A percentile compares a stretch with the other conserved stretches of the same genome.
These are phyloP conservation scores for Turdus rufiventris DNA, from an alignment of 2,113 vertebrate species.

Conservation along the genomic window DNA sequence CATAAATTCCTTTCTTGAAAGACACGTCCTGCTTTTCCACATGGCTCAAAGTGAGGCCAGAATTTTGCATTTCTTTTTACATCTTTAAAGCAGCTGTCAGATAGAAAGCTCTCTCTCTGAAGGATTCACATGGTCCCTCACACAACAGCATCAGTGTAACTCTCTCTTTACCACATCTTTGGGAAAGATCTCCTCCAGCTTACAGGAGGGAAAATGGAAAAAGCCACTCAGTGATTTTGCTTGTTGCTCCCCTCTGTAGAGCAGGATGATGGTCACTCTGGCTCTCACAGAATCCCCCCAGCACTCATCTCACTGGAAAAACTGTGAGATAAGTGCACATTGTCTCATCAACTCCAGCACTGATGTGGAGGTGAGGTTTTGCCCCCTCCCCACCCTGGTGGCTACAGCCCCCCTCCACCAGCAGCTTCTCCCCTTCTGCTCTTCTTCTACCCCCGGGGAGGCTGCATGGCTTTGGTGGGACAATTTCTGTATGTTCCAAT, in stretches of 20 bases:
- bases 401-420: accelerated
- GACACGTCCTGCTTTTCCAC: background rate
- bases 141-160: background rate
- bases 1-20: conserved; percentile 5
- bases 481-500: background rate
- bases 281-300: background rate
- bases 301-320: background rate
- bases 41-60: background rate
- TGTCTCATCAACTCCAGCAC: background rate
- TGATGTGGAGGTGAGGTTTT: background rate
- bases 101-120: background rate
- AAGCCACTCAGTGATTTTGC: background rate
- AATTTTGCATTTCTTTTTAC: background rate
- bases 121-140: background rate
- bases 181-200: background rate
- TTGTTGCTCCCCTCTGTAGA: background rate
- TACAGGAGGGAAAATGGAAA: background rate
- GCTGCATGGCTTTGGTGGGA: background rate
- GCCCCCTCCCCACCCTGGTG: accelerated
- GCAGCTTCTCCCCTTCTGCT: background rate
- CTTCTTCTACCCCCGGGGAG: background rate
- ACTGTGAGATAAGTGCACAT: background rate
- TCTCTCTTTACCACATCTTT: background rate
- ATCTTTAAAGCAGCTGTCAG: conserved; percentile 32
- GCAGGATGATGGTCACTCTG: background rate